Conservation (phyloP, 2,888 invertebrate genomes). For the Sinodicranocentrus sp. region DNA sequence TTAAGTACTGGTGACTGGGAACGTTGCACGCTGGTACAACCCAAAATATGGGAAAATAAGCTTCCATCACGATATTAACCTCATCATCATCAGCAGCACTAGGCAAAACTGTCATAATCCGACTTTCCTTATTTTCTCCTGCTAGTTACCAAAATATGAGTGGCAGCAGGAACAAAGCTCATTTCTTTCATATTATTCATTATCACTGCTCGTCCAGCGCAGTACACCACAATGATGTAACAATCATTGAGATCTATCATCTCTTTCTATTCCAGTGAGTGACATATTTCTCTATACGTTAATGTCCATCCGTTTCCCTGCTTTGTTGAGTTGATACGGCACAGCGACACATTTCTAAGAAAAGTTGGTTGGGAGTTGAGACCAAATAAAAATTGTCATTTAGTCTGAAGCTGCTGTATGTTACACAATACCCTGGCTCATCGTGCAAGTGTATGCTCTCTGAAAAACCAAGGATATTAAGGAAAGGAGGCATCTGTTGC, state of each 20-base stretch:
- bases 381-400: conserved; percentile 1
- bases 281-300: background rate
- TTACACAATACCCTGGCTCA: no score
- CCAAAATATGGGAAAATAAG: background rate
- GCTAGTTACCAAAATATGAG: no score
- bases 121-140: background rate
- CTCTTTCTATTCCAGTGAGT: background rate
- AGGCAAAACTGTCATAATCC: background rate
- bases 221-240: background rate
- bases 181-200: background rate
- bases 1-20: no score
- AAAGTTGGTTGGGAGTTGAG: background rate
- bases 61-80: conserved; percentile 6
- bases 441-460: no score
- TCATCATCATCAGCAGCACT: background rate
- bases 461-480: no score
- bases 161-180: no score
- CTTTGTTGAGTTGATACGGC: background rate
- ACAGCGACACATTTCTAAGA: background rate
- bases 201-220: background rate
- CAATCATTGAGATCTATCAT: background rate
- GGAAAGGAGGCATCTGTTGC: conserved; percentile 3
- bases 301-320: background rate
- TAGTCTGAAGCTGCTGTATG: background rate
- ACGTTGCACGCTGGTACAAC: no score